These are phyloP conservation scores for Eristalis arbustorum DNA, from an alignment of 2,888 invertebrate species.

Conservation along the genomic window DNA sequence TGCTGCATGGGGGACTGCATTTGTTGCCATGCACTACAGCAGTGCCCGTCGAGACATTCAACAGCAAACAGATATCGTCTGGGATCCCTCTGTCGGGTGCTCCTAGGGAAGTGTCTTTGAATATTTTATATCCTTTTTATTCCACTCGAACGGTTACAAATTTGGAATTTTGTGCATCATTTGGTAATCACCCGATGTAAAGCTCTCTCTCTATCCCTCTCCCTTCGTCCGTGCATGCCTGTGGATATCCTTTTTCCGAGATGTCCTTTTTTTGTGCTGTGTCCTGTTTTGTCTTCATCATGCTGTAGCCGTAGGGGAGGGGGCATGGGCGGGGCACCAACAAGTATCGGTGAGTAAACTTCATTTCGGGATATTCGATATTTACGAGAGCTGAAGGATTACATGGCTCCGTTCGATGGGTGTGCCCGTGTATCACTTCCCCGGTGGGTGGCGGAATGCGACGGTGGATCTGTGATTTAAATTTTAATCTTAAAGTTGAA, in stretches of 20 bases:
- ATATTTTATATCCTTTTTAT: conserved; percentile 49
- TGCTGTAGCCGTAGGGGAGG: background rate
- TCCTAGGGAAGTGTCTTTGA: conserved; percentile 5
- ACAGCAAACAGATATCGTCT: conserved; percentile 16
- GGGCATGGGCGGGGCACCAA: background rate
- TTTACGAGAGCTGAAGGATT: conserved; percentile 36
- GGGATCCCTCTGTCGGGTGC: background rate
- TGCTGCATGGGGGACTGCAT: conserved; percentile 20
- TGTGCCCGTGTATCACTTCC: background rate
- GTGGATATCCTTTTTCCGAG: background rate
- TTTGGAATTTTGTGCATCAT: conserved; percentile 66
- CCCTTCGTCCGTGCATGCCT: background rate
- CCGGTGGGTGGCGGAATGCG: background rate
- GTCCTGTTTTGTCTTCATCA: conserved; percentile 10
- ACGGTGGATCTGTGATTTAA: background rate
- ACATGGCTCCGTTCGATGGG: conserved; percentile 11
- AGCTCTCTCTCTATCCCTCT: background rate
- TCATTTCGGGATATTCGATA: conserved; percentile 40
- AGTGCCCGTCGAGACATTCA: conserved; percentile 5
- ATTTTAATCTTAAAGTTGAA: conserved; percentile 31
- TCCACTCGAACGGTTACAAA: conserved; percentile 49
- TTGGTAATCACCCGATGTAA: conserved; percentile 32
- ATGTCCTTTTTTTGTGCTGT: background rate
- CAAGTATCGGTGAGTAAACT: conserved; percentile 25
- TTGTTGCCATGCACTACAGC: conserved; percentile 2